Evolutionary conservation across 2,797 vertebrate genomes (phyloP), one percentile per base, ranked within the genome.

Genomic region (Cichlasoma orientale): DNA sequence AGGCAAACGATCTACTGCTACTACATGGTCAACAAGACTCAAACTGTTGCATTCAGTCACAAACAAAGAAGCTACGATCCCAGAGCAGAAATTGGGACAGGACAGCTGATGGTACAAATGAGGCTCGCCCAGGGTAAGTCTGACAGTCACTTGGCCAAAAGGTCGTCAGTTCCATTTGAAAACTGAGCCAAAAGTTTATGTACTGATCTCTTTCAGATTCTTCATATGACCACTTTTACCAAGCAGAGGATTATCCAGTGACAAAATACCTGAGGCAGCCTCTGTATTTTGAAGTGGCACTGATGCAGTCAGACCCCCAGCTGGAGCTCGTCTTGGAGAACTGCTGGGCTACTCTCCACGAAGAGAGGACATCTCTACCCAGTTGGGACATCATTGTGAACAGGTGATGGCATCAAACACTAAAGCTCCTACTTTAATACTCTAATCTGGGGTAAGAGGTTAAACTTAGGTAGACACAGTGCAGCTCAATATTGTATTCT

Each of bases 381-480:
- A 93, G 91, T 61, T 96, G 96, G 95, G 94, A 96, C 78, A 57
- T 96, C 31, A 94, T 96, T 74, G 83, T 94, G 7, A 83, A 96
- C 21, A 41, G 90, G 95, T 96, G 89, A 79, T 66, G 11, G 5
- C 3, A 7, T 31, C 8, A 41, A 7, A 36, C 4, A 5, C 5
- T 21, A 6, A 33, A 57, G 8, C 29, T 10, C 4, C 7, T 9
- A 11, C 18, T 11, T 9, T 7, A n/a, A n/a, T 1, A 12, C n/a
- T n/a, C n/a, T 19, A 44, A 41, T 63, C 9, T 27, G 9, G 23
- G 27, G 10, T 7, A 23, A 14, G 9, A 12, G 41, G 23, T 19
- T 47, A 19, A 47, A 27, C 25, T 63, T 16, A 25, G 2, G 19
- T 7, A 1, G 41, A 31, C 2, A 4, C 13, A 44, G 3, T 4